These are phyloP conservation scores for Chionoecetes opilio DNA, from an alignment of 1,140 invertebrate genomes.

Conservation along the genomic window DNA sequence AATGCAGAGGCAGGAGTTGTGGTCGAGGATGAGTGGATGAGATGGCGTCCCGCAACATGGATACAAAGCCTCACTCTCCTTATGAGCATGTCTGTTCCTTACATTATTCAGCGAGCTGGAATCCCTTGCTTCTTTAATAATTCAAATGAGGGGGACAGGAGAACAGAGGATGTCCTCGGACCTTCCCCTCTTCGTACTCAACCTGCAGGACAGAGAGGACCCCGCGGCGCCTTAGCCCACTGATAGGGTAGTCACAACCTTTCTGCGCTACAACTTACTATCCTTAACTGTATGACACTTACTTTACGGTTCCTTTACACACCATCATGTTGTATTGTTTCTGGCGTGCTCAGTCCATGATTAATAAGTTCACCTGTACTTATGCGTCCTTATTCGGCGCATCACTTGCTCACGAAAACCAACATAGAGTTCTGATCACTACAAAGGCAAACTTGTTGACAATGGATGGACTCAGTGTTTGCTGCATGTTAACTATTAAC, in stretches of 20 bases:
- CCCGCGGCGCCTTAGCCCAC: neutral
- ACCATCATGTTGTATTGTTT: too few relatives aligned
- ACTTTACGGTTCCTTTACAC: neutral
- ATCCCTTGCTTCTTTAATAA: neutral
- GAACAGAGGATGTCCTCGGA: neutral
- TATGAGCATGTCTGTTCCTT: neutral
- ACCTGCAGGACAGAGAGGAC: neutral
- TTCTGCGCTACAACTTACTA: neutral
- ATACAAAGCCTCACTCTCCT: neutral
- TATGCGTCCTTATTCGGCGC: too few relatives aligned
- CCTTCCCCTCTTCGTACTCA: neutral
- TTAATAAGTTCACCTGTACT: too few relatives aligned
- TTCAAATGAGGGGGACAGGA: neutral
- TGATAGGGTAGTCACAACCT: neutral
- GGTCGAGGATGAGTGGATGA: neutral
- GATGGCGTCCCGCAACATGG: neutral
- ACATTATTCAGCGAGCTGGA: neutral
- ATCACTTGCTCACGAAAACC: too few relatives aligned
- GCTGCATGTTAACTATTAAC: too few relatives aligned
- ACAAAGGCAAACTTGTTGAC: too few relatives aligned
- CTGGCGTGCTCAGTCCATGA: too few relatives aligned
- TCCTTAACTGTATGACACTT: neutral
- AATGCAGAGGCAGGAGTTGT: neutral
- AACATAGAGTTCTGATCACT: too few relatives aligned
- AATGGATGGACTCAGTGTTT: too few relatives aligned